These are phyloP conservation scores for Anagrus nilaparvatae DNA, from an alignment of 1,140 invertebrate species.

Conservation along the genomic window DNA sequence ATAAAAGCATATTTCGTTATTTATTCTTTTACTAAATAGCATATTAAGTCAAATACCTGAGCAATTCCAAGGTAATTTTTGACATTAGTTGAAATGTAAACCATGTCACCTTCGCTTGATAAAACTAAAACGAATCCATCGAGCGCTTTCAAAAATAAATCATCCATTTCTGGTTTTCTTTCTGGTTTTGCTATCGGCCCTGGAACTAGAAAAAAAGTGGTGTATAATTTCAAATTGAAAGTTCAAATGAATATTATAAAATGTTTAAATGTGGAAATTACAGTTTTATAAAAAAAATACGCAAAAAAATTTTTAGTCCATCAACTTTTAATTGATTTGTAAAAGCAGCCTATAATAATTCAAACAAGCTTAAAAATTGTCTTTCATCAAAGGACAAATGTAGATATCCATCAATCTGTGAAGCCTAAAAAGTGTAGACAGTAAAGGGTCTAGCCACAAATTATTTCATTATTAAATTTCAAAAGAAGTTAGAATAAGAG, in stretches of 20 bases:
- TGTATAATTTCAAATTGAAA: no score
- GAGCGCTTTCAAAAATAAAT: slow-evolving; percentile 64
- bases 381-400: no score
- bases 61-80: slow-evolving; percentile 78
- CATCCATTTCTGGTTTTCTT: slow-evolving; percentile 41
- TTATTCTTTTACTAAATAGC: no score
- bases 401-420: no score
- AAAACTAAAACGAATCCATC: slow-evolving; percentile 82
- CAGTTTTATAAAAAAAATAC: slow-evolving; percentile 7
- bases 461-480: no score
- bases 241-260: slow-evolving; percentile 6
- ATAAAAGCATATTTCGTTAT: slow-evolving; percentile 2
- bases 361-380: no score
- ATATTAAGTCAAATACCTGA: no score
- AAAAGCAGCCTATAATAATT: no score
- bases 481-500: no score
- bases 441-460: no score
- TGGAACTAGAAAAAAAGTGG: slow-evolving; percentile 29
- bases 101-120: slow-evolving; percentile 78
- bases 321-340: no score
- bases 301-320: neutral
- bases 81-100: slow-evolving; percentile 86
- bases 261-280: neutral
- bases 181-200: slow-evolving; percentile 33
- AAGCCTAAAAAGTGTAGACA: no score